These are phyloP conservation scores for Gnatocerus cornutus DNA, from an alignment of 2,888 invertebrate species.

Conservation along the genomic window DNA sequence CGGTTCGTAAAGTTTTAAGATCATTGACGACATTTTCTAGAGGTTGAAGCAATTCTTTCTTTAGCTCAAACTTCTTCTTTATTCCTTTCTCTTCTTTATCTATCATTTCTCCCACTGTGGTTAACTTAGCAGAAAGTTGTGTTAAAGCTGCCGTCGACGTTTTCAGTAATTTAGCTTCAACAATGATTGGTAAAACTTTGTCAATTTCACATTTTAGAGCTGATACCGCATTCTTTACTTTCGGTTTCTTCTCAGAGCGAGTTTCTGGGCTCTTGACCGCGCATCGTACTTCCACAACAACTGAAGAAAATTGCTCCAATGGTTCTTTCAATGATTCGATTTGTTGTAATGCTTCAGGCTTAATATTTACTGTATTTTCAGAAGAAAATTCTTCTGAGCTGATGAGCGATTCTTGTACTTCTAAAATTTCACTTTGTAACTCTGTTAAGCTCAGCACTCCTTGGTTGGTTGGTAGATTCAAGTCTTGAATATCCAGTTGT, in stretches of 20 bases:
- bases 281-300: slow-evolving; percentile 45
- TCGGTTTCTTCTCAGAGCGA: slow-evolving; percentile 41
- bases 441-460: slow-evolving; percentile 19
- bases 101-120: slow-evolving; percentile 30
- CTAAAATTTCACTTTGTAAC: slow-evolving; percentile 33
- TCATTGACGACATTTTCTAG: slow-evolving; percentile 38
- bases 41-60: slow-evolving; percentile 16
- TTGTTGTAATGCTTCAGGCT: slow-evolving; percentile 43
- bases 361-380: slow-evolving; percentile 9
- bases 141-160: slow-evolving; percentile 42
- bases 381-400: slow-evolving; percentile 29
- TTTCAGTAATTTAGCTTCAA: slow-evolving; percentile 44
- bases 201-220: slow-evolving; percentile 50
- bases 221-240: slow-evolving; percentile 48
- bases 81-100: slow-evolving; percentile 11
- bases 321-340: slow-evolving; percentile 52
- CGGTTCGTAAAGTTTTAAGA: slow-evolving; percentile 40
- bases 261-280: slow-evolving; percentile 6
- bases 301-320: slow-evolving; percentile 32
- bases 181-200: slow-evolving; percentile 13
- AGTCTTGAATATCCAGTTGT: slow-evolving; percentile 14
- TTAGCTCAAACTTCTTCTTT: background rate
- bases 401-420: slow-evolving; percentile 31
- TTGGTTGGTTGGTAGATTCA: slow-evolving; percentile 11
- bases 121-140: slow-evolving; percentile 43